Conservation (phyloP, 1,140 invertebrate genomes). For the Bicyclus anynana region DNA sequence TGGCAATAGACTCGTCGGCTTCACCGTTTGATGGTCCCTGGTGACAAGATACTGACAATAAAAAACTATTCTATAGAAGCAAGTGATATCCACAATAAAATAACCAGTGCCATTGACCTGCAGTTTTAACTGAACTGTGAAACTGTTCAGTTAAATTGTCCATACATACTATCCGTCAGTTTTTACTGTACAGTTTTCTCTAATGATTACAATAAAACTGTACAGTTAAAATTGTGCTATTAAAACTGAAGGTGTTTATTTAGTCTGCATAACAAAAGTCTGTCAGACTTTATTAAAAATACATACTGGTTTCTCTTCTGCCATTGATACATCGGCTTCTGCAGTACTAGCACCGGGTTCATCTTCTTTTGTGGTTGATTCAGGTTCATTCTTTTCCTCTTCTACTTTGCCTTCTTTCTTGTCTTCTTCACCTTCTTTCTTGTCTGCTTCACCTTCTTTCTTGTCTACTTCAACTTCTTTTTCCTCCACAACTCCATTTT, state of each 20-base stretch:
- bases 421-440: constrained; percentile 40
- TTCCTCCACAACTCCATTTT: neutral
- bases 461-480: constrained; percentile 17
- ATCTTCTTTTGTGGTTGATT: constrained; percentile 47
- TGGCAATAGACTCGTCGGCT: constrained; percentile 55
- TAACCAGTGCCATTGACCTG: too few relatives aligned
- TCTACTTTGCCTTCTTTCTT: constrained; percentile 32
- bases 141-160: too few relatives aligned
- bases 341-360: constrained; percentile 38
- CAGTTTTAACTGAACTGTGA: too few relatives aligned
- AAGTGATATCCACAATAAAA: too few relatives aligned
- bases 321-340: constrained; percentile 8
- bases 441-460: constrained; percentile 44
- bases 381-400: constrained; percentile 46
- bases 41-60: constrained; percentile 7
- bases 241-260: too few relatives aligned
- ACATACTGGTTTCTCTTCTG: constrained; percentile 48
- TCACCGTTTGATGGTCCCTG: constrained; percentile 63
- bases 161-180: too few relatives aligned
- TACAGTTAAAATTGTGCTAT: too few relatives aligned
- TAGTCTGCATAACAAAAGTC: too few relatives aligned
- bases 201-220: too few relatives aligned
- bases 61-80: too few relatives aligned
- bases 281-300: too few relatives aligned
- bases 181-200: too few relatives aligned